A percentile compares a stretch with the other conserved stretches of the same genome.
Evolutionary conservation across 2,888 invertebrate genomes (phyloP).

Genomic region (Plagodis pulveraria): DNA sequence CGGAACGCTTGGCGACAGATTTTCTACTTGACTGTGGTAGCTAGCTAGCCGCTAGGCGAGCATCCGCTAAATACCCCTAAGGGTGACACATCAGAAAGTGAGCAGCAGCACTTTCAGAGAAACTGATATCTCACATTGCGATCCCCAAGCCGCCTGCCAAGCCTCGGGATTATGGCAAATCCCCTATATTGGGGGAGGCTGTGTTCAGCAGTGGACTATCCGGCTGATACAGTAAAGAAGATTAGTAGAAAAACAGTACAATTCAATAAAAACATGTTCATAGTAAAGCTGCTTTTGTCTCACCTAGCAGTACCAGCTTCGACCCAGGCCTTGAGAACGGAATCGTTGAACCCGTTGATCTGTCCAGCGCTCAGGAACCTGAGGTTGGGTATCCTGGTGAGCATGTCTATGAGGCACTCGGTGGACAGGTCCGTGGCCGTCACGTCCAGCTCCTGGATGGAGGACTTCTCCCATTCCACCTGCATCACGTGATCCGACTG

Average conservation of each 20-base stretch:
- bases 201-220: too few species aligned
- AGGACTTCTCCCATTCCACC: slow-evolving; percentile 99
- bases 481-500: slow-evolving; percentile 96
- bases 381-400: slow-evolving; percentile 93
- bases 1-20: too few species aligned
- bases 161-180: background rate
- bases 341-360: slow-evolving; percentile 98
- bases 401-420: slow-evolving; percentile 96
- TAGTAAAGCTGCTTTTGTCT: slow-evolving; percentile 9
- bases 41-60: too few species aligned
- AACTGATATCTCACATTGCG: too few species aligned
- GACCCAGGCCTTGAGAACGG: slow-evolving; percentile 96
- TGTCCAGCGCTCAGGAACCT: slow-evolving; percentile 97
- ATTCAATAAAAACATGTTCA: too few species aligned
- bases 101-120: too few species aligned
- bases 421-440: slow-evolving; percentile 98
- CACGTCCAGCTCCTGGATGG: slow-evolving; percentile 97
- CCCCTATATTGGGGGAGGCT: background rate
- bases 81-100: too few species aligned
- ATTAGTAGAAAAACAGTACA: background rate
- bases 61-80: too few species aligned
- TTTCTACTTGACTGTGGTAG: too few species aligned
- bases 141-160: too few species aligned
- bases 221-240: too few species aligned
- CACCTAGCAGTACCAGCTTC: slow-evolving; percentile 92